Evolutionary conservation across 2,888 invertebrate genomes (phyloP).

Genomic region (Ferdinandea cuprea): DNA sequence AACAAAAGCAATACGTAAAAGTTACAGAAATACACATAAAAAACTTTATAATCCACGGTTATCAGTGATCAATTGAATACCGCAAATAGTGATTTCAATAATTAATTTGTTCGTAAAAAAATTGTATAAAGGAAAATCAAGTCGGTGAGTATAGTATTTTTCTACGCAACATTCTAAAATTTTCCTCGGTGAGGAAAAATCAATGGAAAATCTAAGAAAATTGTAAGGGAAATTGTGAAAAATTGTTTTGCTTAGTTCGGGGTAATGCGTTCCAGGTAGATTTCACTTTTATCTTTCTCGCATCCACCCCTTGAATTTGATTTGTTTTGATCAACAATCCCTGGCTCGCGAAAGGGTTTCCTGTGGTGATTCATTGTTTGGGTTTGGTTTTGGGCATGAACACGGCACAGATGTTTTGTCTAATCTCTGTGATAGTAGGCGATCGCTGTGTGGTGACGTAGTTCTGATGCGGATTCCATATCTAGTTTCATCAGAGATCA

Average conservation of each 20-base stretch:
- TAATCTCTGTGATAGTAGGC: neutral
- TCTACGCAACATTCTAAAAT: conserved; percentile 48
- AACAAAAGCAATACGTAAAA: conserved; percentile 17
- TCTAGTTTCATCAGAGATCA: neutral
- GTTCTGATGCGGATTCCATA: neutral
- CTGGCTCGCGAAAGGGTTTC: conserved; percentile 2
- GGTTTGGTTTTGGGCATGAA: neutral
- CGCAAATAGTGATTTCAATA: conserved; percentile 31
- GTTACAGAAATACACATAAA: conserved; percentile 36
- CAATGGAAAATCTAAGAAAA: conserved; percentile 40
- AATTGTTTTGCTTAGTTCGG: conserved; percentile 7
- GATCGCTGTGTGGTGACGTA: no score
- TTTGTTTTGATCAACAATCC: neutral
- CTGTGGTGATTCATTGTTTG: conserved; percentile 7
- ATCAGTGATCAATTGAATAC: conserved; percentile 57
- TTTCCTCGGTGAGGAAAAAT: conserved; percentile 21
- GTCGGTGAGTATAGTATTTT: conserved; percentile 46
- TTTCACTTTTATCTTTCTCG: neutral
- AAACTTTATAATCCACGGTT: conserved; percentile 29
- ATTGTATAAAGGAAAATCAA: conserved; percentile 2
- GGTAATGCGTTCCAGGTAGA: conserved; percentile 1
- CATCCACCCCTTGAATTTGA: conserved; percentile 46
- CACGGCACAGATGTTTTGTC: neutral
- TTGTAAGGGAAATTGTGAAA: conserved; percentile 11
- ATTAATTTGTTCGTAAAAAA: conserved; percentile 11